Evolutionary conservation across 1,140 invertebrate genomes (phyloP).

Genomic region (Polyergus mexicanus): DNA sequence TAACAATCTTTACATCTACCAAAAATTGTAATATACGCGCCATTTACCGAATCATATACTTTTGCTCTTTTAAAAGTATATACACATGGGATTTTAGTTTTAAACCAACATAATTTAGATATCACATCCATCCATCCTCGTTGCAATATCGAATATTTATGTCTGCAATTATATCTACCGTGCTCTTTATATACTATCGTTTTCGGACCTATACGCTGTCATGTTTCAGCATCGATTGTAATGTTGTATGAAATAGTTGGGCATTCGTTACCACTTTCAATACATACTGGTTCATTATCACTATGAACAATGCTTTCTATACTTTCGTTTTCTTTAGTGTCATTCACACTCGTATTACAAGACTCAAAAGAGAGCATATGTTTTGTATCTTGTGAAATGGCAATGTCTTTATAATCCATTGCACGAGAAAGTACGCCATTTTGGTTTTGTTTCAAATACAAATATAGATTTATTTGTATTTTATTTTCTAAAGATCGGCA

Average conservation of each 20-base stretch:
- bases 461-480: background rate
- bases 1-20: slow-evolving; percentile 1
- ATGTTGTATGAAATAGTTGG: background rate
- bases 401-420: background rate
- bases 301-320: background rate
- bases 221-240: slow-evolving; percentile 22
- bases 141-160: slow-evolving; percentile 1
- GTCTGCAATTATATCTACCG: background rate
- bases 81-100: slow-evolving; percentile 21
- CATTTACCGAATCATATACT: background rate
- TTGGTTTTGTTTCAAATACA: background rate
- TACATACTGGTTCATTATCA: background rate
- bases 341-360: background rate
- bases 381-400: background rate
- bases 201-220: slow-evolving; percentile 15
- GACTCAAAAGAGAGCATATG: background rate
- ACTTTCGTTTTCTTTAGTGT: background rate
- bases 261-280: slow-evolving; percentile 2
- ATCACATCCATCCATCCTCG: slow-evolving; percentile 6
- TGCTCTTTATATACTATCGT: background rate
- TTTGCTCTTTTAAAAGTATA: slow-evolving; percentile 6
- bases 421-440: background rate
- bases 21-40: background rate
- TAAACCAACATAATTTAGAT: slow-evolving; percentile 1
- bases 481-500: background rate